Evolutionary conservation across 2,888 invertebrate genomes (phyloP).

Genomic region (Cosmopolites sordidus): DNA sequence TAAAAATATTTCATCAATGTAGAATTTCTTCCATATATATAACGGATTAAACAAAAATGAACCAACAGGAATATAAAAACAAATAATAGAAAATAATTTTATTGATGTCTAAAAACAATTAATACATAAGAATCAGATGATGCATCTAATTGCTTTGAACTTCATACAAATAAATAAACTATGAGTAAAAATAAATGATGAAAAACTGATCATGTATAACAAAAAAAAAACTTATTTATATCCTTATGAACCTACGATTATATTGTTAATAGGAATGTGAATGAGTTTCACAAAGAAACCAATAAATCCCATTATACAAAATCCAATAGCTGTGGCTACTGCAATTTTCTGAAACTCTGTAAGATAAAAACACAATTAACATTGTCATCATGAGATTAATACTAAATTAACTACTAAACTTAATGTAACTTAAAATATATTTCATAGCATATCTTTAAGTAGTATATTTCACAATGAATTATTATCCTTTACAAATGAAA

Average conservation of each 20-base stretch:
- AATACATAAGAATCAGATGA: slow-evolving; percentile 19
- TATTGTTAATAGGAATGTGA: slow-evolving; percentile 98
- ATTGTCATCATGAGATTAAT: no score
- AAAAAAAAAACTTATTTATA: slow-evolving; percentile 26
- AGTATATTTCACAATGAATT: no score
- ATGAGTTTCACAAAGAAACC: slow-evolving; percentile 99
- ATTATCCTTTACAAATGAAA: no score
- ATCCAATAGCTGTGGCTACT: slow-evolving; percentile 97
- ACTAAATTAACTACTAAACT: no score
- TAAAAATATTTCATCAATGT: no score
- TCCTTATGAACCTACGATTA: slow-evolving; percentile 78
- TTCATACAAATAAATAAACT: slow-evolving; percentile 24
- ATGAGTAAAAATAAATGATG: slow-evolving; percentile 19
- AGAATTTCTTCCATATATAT: no score
- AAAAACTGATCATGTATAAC: not conserved
- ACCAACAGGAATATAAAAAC: no score
- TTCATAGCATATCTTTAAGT: no score
- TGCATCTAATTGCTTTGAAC: slow-evolving; percentile 19
- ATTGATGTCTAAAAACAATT: not conserved
- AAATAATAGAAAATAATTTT: not conserved
- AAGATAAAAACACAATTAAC: slow-evolving; percentile 40
- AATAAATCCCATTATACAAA: slow-evolving; percentile 99
- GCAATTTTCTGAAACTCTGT: slow-evolving; percentile 99
- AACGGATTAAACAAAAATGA: no score
- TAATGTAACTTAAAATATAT: no score